A percentile compares a stretch with the other conserved stretches of the same genome.
These are phyloP conservation scores for Solenodon paradoxus DNA, from an alignment of 2,113 vertebrate species.

Conservation along the genomic window DNA sequence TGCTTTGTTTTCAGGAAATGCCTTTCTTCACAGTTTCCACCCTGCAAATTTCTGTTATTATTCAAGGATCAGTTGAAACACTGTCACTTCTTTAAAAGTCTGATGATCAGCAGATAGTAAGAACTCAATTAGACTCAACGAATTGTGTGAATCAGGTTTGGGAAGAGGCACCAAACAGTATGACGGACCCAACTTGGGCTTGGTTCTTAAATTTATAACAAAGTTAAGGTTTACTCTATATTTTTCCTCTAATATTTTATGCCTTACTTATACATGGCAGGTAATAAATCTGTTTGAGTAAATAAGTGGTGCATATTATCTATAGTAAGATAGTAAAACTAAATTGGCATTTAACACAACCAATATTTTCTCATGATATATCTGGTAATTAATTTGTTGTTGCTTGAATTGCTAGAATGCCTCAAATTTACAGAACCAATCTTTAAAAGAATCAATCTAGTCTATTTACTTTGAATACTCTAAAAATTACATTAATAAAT, in stretches of 20 bases:
- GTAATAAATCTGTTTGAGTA: slow-evolving; percentile 15
- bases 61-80: background rate
- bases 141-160: background rate
- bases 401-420: background rate
- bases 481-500: slow-evolving; percentile 13
- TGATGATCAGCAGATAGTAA: background rate
- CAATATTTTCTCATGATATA: background rate
- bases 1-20: background rate
- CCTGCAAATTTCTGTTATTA: background rate
- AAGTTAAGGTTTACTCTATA: background rate
- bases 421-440: background rate
- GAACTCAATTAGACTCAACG: background rate
- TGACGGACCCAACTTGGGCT: background rate
- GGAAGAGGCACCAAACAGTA: background rate
- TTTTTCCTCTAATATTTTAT: background rate
- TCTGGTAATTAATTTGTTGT: background rate
- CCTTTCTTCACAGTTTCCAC: background rate
- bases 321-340: background rate
- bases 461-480: slow-evolving; percentile 10
- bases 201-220: background rate
- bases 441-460: background rate
- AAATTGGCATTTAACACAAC: background rate
- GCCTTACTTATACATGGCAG: background rate
- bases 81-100: background rate
- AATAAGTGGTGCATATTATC: background rate